Evolutionary conservation across 2,888 invertebrate species (phyloP).

Genomic region (Andrena hattorfiana): DNA sequence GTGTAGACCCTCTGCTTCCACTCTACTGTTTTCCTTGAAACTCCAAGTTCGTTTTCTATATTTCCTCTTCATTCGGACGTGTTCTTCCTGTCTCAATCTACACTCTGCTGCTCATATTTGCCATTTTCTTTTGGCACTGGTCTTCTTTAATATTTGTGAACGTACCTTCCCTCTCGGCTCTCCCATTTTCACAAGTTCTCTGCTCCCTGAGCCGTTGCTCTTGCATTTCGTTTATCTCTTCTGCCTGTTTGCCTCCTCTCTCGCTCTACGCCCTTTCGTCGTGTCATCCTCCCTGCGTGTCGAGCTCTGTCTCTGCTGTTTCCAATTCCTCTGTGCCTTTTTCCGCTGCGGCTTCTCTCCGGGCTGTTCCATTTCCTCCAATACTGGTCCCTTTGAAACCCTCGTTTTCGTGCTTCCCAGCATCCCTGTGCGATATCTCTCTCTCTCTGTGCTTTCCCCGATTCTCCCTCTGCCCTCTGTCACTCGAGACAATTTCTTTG

Average conservation of each 20-base stretch:
- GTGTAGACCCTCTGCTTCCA: too few species aligned
- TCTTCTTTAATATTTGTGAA: neutral
- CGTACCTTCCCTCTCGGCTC: neutral
- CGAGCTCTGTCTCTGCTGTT: neutral
- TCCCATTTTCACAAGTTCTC: neutral
- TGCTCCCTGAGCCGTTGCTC: neutral
- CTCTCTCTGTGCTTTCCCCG: neutral
- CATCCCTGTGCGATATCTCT: neutral
- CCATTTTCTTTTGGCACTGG: neutral
- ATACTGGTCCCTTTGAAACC: neutral
- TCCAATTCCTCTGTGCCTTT: neutral
- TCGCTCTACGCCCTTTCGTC: neutral
- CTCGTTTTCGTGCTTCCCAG: neutral
- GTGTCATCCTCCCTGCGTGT: neutral
- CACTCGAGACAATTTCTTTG: too few species aligned
- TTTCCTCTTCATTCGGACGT: neutral
- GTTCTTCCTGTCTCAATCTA: neutral
- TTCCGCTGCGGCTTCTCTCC: neutral
- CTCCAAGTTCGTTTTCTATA: neutral
- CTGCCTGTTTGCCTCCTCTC: neutral
- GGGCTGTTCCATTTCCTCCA: slow-evolving; percentile 1
- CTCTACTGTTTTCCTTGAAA: too few species aligned
- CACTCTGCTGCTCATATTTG: neutral
- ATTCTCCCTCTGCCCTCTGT: neutral
- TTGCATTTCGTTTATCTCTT: neutral